Evolutionary conservation across 1,140 invertebrate genomes (phyloP).

Genomic region (Meteorus sp.): DNA sequence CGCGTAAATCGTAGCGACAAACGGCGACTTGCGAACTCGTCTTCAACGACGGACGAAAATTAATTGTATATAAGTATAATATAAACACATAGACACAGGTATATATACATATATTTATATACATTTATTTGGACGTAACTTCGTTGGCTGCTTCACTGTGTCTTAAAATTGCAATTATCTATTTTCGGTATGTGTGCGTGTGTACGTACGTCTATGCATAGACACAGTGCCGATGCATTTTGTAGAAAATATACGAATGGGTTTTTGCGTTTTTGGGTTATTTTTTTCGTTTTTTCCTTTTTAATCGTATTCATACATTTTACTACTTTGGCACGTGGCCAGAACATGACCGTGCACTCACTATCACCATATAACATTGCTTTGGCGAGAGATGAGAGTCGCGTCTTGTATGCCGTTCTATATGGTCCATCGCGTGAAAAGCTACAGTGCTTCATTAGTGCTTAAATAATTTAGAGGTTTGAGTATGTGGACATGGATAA

Average conservation of each 20-base stretch:
- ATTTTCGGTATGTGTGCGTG: background rate
- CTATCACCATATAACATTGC: too few relatives aligned
- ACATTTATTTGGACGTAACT: background rate
- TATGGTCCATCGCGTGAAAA: background rate
- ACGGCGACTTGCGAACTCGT: background rate
- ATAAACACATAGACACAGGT: too few relatives aligned
- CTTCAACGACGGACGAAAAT: too few relatives aligned
- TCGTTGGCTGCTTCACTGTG: too few relatives aligned
- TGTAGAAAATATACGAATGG: too few relatives aligned
- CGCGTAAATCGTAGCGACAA: background rate
- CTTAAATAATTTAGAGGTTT: slow-evolving; percentile 8
- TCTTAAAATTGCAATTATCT: background rate
- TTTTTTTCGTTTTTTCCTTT: too few relatives aligned
- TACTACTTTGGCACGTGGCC: background rate
- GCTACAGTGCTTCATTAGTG: slow-evolving; percentile 4
- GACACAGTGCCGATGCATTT: background rate
- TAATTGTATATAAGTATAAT: background rate
- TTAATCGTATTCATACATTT: background rate
- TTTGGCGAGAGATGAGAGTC: background rate
- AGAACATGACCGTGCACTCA: background rate
- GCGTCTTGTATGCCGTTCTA: background rate
- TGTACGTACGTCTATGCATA: background rate
- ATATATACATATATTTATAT: too few relatives aligned
- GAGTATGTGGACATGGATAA: background rate
- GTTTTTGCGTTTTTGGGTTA: too few relatives aligned